These are phyloP conservation scores for Galbula dea DNA, from an alignment of 2,113 vertebrate species.

Conservation along the genomic window DNA sequence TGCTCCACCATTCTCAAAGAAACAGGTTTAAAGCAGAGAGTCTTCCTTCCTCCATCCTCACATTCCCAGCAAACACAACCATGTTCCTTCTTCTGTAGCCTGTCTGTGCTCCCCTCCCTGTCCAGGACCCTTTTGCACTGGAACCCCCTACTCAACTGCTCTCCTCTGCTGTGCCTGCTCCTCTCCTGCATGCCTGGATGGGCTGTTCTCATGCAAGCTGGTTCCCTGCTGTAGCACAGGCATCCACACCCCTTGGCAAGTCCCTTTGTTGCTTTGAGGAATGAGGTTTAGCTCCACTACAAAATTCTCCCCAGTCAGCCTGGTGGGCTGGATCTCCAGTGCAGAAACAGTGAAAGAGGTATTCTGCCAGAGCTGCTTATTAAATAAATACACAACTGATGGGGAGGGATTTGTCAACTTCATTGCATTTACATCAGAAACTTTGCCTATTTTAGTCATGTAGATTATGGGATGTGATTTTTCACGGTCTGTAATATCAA, in stretches of 20 bases:
- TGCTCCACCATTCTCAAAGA: too few species aligned
- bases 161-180: not conserved
- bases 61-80: not conserved
- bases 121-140: not conserved
- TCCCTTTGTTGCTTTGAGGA: not conserved
- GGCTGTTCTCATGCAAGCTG: not conserved
- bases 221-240: not conserved
- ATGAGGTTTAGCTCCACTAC: not conserved
- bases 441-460: not conserved
- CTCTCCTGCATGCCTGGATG: not conserved
- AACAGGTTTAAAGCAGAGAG: not conserved
- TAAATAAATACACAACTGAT: not conserved
- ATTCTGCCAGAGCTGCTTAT: not conserved
- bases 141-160: not conserved
- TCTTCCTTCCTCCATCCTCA: not conserved
- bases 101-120: not conserved
- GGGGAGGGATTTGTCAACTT: not conserved
- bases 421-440: constrained; percentile 18
- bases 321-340: not conserved
- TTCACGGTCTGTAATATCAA: constrained; percentile 49
- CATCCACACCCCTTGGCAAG: not conserved
- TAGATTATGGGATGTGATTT: constrained; percentile 55
- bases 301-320: fast-evolving
- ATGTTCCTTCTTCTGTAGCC: not conserved
- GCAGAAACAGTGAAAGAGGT: not conserved